Evolutionary conservation across 2,888 invertebrate genomes (phyloP).

Genomic region (Notodonta dromedarius): DNA sequence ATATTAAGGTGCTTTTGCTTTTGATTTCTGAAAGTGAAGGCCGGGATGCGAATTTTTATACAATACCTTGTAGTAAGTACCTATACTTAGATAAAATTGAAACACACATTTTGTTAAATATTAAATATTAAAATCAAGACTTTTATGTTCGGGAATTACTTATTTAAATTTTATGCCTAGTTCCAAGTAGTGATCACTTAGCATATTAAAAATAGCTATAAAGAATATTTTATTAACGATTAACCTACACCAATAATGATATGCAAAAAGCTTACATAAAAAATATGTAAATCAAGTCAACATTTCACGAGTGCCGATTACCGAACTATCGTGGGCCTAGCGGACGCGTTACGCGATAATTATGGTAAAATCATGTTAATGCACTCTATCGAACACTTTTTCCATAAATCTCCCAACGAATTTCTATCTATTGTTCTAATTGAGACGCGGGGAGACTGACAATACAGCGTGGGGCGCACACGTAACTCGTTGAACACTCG

Average conservation of each 20-base stretch:
- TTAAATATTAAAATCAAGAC: too few relatives aligned
- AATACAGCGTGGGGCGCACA: slow-evolving; percentile 61
- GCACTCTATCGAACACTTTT: slow-evolving; percentile 52
- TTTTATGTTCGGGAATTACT: too few relatives aligned
- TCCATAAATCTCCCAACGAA: slow-evolving; percentile 65
- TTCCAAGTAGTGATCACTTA: not conserved
- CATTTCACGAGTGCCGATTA: slow-evolving; percentile 29
- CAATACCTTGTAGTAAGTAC: not conserved
- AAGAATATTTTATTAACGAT: not conserved
- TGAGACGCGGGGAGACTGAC: slow-evolving; percentile 69
- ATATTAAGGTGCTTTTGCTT: slow-evolving; percentile 14
- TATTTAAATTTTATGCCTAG: too few relatives aligned
- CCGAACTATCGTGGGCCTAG: slow-evolving; percentile 35
- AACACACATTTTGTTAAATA: too few relatives aligned
- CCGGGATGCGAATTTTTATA: slow-evolving; percentile 5
- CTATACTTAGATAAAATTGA: too few relatives aligned
- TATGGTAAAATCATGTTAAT: slow-evolving; percentile 51
- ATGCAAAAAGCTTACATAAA: slow-evolving; percentile 26
- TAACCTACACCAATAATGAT: not conserved
- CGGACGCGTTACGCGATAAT: slow-evolving; percentile 45
- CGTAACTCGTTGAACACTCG: slow-evolving; percentile 74
- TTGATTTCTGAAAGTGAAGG: slow-evolving; percentile 32
- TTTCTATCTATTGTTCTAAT: slow-evolving; percentile 80
- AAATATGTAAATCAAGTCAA: slow-evolving; percentile 30
- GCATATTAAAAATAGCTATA: not conserved